Conservation (phyloP, 2,888 invertebrate species). For the Carterocephalus palaemon region DNA sequence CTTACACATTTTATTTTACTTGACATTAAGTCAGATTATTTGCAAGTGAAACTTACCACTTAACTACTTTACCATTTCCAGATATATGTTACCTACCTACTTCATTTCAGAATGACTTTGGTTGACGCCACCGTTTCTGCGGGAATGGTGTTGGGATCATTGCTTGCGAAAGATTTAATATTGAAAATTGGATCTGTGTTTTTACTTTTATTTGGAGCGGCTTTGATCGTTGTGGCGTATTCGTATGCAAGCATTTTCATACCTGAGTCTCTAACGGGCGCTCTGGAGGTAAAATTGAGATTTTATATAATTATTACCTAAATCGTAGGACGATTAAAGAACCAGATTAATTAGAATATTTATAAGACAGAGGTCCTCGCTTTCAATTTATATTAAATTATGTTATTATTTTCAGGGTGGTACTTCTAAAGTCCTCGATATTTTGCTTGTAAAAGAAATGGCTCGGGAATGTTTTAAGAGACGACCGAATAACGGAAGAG, state of each 20-base stretch:
- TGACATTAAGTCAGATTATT: too few species aligned
- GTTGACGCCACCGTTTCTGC: constrained; percentile 79
- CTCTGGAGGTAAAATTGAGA: constrained; percentile 50
- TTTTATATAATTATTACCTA: too few species aligned
- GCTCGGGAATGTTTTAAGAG: constrained; percentile 62
- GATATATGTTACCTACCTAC: too few species aligned
- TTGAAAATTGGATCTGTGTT: constrained; percentile 73
- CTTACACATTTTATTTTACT: too few species aligned
- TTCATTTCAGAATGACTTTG: constrained; percentile 81
- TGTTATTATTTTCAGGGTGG: constrained; percentile 39
- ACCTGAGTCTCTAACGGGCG: constrained; percentile 72
- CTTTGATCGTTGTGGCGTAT: constrained; percentile 63
- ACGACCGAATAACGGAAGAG: constrained; percentile 67
- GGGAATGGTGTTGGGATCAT: constrained; percentile 81
- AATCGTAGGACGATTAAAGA: too few species aligned
- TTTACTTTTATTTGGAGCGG: constrained; percentile 70
- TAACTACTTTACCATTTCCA: too few species aligned
- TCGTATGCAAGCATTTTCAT: constrained; percentile 70
- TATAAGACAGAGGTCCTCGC: too few species aligned
- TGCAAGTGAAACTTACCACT: too few species aligned
- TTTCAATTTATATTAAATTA: too few species aligned
- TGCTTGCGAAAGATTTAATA: constrained; percentile 80
- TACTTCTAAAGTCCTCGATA: constrained; percentile 47
- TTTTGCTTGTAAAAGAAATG: constrained; percentile 63
- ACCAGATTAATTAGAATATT: too few species aligned